Conservation (phyloP, 2,888 invertebrate genomes). For the Dione juno region DNA sequence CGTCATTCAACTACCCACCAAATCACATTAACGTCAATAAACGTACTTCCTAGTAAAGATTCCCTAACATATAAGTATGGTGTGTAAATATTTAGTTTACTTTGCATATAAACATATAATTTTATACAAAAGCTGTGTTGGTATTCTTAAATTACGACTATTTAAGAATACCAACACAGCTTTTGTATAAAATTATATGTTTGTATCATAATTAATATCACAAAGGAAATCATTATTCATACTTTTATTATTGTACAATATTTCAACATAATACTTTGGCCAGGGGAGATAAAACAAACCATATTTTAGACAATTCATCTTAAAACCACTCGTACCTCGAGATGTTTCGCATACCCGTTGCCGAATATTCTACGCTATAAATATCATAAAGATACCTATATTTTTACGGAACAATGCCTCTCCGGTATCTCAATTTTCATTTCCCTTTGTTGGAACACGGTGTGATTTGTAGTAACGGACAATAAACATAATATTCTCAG, state of each 20-base stretch:
- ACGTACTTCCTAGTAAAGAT: too few relatives aligned
- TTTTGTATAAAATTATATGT: not conserved
- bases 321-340: slow-evolving; percentile 72
- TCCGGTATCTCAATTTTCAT: slow-evolving; percentile 82
- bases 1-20: too few relatives aligned
- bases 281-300: slow-evolving; percentile 7
- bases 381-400: slow-evolving; percentile 78
- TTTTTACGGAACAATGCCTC: slow-evolving; percentile 81
- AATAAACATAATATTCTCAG: slow-evolving; percentile 69
- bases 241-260: not conserved
- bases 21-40: too few relatives aligned
- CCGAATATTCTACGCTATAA: slow-evolving; percentile 73
- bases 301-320: slow-evolving; percentile 40
- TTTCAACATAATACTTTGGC: not conserved
- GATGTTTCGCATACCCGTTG: slow-evolving; percentile 74
- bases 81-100: too few relatives aligned
- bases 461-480: slow-evolving; percentile 80
- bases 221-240: too few relatives aligned
- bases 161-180: not conserved
- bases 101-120: not conserved
- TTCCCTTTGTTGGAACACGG: slow-evolving; percentile 79
- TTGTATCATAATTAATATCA: not conserved
- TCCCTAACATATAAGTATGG: too few relatives aligned
- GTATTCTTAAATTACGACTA: not conserved
- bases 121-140: not conserved